Evolutionary conservation across 2,888 invertebrate species (phyloP), one percentile per base, ranked within the genome.

Genomic region (Drymonia ruficornis): DNA sequence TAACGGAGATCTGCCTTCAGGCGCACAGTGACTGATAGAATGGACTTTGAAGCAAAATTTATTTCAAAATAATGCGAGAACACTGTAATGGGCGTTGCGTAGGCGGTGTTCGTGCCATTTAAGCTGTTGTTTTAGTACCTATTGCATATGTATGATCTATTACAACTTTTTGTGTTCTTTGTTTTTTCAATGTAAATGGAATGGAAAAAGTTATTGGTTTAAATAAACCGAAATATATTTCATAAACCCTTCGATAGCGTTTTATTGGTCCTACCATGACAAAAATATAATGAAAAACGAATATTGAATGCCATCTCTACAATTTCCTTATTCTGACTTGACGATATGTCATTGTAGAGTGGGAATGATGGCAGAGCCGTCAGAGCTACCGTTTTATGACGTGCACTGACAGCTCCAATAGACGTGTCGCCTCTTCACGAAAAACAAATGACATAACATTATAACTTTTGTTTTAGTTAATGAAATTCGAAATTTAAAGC

Each of bases 361-460:
- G 49, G 62, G 61, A 65, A 73, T 80, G 69, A 78, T 83, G 76
- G 74, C 75, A 62, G 74, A 73, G 80, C 84, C 83, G 76, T 74
- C 75, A 62, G 74, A 73, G 80, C 84, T 76, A 81, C 84, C 77
- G 84, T 83, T 86, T 86, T 87, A 84, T 85, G 85, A 86, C 74
- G 74, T 67, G 59, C 74, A 83, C 66, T 83, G 86, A 86, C 87
- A 86, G 79, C 78, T 83, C 72, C 76, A 85, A 84, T 85, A 83
- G 77, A 76, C 78, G 72, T 76, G 71, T 82, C 77, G 63, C 66
- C 70, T 66, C 52, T 50, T 18, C 49, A 65, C 61, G 70, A 75
- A 74, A 74, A 61, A 67, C 52, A 59, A 67, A 63, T 29, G 56
- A 55, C 28, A 48, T 54, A 44, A 48, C 55, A 36, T 40, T 50